Evolutionary conservation across 2,113 vertebrate species (phyloP), one percentile per base, ranked within the genome.

Genomic region (Pipa parva): DNA sequence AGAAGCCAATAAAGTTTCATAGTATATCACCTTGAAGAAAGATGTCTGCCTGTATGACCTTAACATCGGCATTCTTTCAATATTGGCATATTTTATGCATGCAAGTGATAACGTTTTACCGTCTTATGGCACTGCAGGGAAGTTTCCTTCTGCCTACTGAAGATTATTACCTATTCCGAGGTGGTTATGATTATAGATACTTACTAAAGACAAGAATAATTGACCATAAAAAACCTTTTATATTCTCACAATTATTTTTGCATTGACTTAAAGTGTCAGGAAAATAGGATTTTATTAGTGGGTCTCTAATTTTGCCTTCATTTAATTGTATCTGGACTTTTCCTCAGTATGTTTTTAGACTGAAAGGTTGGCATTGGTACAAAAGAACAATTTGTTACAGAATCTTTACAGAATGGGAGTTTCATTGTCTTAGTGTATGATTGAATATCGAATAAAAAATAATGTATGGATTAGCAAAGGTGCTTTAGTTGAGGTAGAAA

Each of bases 181-280:
- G 76, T 0, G 66, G 77, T 83, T 87, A 81, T 80, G 83, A 84
- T 85, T 89, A 89, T 78, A 85, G 85, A 84, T 79, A 87, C 84
- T 89, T 85, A 87, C 81, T 75, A 85, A 70, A 87, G 85, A 88
- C 81, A 88, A 82, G 88, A 89, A 85, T 90, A 90, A 90, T 88
- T 88, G 87, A 83, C 83, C 83, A 88, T 89, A 88, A 90, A 89
- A 89, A 78, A 4, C 79, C 79, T 89, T 89, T 89, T 88, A 86
- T 88, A 88, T 83, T 83, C 81, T 78, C 78, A 89, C 85, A 88
- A 87, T 90, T 87, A 90, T 90, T 90, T 89, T 89, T 88, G 83
- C 85, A 90, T 88, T 88, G 85, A 88, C 89, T 88, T 77, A 85
- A 86, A 84, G 76, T 85, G 84, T 86, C 64, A 51, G 78, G 81